Conservation (phyloP, 2,888 invertebrate genomes). For the Lithophane ornitopus region DNA sequence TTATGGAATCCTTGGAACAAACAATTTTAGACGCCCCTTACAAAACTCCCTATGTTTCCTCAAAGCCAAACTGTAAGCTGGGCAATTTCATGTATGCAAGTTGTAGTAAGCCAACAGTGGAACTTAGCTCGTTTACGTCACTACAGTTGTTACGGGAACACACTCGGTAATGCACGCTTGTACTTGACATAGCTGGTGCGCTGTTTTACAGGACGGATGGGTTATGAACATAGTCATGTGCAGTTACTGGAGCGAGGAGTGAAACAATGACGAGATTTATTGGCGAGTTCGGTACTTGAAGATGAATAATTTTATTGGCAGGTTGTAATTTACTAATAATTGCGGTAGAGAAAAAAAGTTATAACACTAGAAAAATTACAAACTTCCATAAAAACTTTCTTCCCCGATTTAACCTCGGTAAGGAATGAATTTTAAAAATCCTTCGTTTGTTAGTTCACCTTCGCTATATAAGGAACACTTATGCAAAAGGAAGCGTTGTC, state of each 20-base stretch:
- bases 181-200: conserved; percentile 40
- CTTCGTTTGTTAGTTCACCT: too few species aligned
- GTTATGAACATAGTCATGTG: conserved; percentile 25
- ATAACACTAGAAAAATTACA: too few species aligned
- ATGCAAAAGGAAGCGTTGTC: too few species aligned
- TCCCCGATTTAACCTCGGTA: too few species aligned
- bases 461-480: too few species aligned
- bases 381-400: too few species aligned
- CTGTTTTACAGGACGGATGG: conserved; percentile 23
- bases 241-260: too few species aligned
- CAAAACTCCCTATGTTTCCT: conserved; percentile 17
- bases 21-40: neutral
- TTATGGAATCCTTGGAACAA: neutral
- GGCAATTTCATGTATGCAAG: conserved; percentile 65
- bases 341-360: too few species aligned
- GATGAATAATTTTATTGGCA: too few species aligned
- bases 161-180: conserved; percentile 43
- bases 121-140: conserved; percentile 64
- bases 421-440: too few species aligned
- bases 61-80: conserved; percentile 60
- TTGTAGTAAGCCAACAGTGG: conserved; percentile 47
- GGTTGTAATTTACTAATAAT: too few species aligned
- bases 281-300: neutral
- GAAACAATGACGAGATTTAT: neutral
- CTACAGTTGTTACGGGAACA: conserved; percentile 49